Evolutionary conservation across 2,888 invertebrate genomes (phyloP), one percentile per base, ranked within the genome.

Genomic region (Pheosia tremula): DNA sequence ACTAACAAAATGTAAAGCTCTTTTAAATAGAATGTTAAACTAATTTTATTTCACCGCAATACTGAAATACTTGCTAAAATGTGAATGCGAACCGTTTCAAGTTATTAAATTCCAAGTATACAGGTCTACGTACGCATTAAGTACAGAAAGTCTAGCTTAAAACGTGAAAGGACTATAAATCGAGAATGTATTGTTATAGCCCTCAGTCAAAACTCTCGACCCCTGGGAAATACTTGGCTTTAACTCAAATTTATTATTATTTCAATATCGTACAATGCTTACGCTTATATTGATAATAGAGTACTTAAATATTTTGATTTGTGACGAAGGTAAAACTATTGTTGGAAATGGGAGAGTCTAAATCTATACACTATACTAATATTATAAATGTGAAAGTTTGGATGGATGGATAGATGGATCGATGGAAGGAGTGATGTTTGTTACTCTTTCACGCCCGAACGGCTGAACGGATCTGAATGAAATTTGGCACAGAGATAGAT

Each of bases 231-330:
- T 65, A 71, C 74, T 78, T 68, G 9, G 62, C 39, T 66, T 66
- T 78, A 78, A 82, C 77, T 72, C 62, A 77, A 82, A 83, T 83
- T 82, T 81, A 83, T 81, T 77, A 75, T 79, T 75, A 81, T 81
- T 74, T 62, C 63, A 67, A 59, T 57, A 68, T 66, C 71, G 71
- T 68, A 72, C 13, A 43, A 47, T 5, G 47, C 11, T 47, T 10
- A 8, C 8, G 6, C 8, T 45, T 45, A 10, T 47, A 47, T 47
- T 47, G 9, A 47, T 9, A 45, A 45, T n/a, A 47, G 47, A n/a
- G 47, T 47, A 24, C 24, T 24, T 24, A n/a, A 47, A 47, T 47
- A 4, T 0, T n/a, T 47, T 6, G 5, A 5, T 47, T 47, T 47
- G 47, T 47, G n/a, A 47, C n/a, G n/a, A n/a, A 5, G n/a, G 43